Percentiles rank a stretch among this genome's conserved stretches.
These are phyloP conservation scores for Solenodon paradoxus DNA, from an alignment of 2,113 vertebrate species.

Conservation along the genomic window DNA sequence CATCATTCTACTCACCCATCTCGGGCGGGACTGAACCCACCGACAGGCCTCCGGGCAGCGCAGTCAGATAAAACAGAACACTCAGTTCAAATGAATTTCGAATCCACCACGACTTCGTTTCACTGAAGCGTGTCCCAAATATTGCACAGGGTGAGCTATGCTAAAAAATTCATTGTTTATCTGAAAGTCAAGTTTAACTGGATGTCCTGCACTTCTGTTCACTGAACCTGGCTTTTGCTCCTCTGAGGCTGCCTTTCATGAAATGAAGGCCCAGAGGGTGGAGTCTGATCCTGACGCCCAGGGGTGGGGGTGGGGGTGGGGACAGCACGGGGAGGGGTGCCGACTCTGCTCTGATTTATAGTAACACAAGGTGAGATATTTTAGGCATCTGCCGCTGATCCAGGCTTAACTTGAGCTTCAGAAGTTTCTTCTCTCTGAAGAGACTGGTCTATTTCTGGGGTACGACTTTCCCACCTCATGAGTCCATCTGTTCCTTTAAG, in stretches of 20 bases:
- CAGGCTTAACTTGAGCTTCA: neutral
- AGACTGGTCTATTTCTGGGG: neutral
- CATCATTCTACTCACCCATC: fast-evolving
- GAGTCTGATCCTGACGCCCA: fast-evolving
- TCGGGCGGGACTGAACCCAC: neutral
- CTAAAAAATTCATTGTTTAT: neutral
- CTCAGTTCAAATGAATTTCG: neutral
- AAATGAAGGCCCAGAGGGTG: neutral
- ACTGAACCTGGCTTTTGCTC: neutral
- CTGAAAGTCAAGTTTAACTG: too few species aligned
- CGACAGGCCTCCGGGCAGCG: neutral
- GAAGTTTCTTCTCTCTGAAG: neutral
- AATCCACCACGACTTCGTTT: neutral
- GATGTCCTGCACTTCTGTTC: fast-evolving
- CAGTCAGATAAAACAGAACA: neutral
- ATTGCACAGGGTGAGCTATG: neutral
- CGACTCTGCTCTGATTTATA: neutral
- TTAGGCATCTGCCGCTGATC: neutral
- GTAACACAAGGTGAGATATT: constrained; percentile 36
- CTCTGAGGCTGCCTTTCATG: too few species aligned
- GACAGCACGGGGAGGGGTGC: neutral
- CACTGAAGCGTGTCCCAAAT: neutral
- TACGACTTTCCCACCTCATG: neutral
- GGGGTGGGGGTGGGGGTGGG: neutral
- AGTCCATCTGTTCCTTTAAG: neutral